These are phyloP conservation scores for Pharmacophagus antenor DNA, from an alignment of 2,888 invertebrate genomes.

Conservation along the genomic window DNA sequence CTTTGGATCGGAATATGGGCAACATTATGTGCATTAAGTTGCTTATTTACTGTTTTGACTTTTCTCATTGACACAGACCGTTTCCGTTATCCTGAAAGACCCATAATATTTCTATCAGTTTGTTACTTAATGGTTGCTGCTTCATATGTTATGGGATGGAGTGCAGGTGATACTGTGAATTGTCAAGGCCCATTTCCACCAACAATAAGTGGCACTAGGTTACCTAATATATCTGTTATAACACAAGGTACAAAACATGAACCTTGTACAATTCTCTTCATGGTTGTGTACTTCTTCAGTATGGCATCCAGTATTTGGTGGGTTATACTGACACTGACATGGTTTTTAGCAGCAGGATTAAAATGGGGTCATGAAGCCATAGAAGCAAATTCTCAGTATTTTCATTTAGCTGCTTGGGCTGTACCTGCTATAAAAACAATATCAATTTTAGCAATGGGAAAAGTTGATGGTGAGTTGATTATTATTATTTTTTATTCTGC, in stretches of 20 bases:
- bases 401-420: slow-evolving; percentile 99
- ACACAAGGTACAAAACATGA: slow-evolving; percentile 93
- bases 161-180: slow-evolving; percentile 89
- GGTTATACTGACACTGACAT: slow-evolving; percentile 96
- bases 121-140: slow-evolving; percentile 97
- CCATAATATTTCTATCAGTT: slow-evolving; percentile 97
- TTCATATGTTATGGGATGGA: slow-evolving; percentile 93
- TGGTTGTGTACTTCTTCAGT: slow-evolving; percentile 97
- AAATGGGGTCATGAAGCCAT: slow-evolving; percentile 99
- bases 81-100: slow-evolving; percentile 98
- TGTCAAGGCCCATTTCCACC: slow-evolving; percentile 90
- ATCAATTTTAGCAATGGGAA: slow-evolving; percentile 95
- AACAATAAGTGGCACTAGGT: slow-evolving; percentile 84
- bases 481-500: slow-evolving; percentile 7
- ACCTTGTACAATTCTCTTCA: slow-evolving; percentile 95
- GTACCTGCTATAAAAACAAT: slow-evolving; percentile 97
- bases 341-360: slow-evolving; percentile 97
- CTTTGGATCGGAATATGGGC: slow-evolving; percentile 98
- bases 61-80: slow-evolving; percentile 96
- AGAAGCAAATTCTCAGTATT: slow-evolving; percentile 97
- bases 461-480: slow-evolving; percentile 91
- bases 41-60: slow-evolving; percentile 94
- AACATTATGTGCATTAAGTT: slow-evolving; percentile 92
- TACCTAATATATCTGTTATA: slow-evolving; percentile 90
- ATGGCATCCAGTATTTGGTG: slow-evolving; percentile 99